Evolutionary conservation across 2,113 vertebrate species (phyloP).

Genomic region (Vimba vimba): DNA sequence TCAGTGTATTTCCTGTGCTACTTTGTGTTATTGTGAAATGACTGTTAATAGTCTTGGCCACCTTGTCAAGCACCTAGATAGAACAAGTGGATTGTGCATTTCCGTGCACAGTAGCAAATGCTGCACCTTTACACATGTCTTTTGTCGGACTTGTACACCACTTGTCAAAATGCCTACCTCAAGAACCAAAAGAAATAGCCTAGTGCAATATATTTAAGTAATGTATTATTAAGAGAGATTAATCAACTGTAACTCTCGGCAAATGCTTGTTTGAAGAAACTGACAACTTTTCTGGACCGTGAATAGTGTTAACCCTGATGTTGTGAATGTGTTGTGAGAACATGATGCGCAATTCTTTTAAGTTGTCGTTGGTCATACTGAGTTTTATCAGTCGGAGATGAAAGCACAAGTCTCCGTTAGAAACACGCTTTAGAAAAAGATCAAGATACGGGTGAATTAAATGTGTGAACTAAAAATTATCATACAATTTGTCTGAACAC

Average conservation of each 20-base stretch:
- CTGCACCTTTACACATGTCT: slow-evolving; percentile 25
- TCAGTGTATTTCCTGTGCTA: slow-evolving; percentile 5
- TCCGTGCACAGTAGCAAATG: slow-evolving; percentile 9
- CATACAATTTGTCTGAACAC: slow-evolving; percentile 50
- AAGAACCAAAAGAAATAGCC: not conserved
- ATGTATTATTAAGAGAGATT: not conserved
- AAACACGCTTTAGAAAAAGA: slow-evolving; percentile 71
- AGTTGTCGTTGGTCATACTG: slow-evolving; percentile 72
- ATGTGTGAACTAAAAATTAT: slow-evolving; percentile 89
- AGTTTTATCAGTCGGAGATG: slow-evolving; percentile 91
- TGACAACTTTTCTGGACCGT: slow-evolving; percentile 68
- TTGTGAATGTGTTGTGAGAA: slow-evolving; percentile 76
- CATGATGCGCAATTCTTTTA: slow-evolving; percentile 71
- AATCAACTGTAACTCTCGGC: not conserved
- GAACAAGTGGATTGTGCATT: slow-evolving; percentile 31
- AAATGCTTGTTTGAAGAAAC: slow-evolving; percentile 1
- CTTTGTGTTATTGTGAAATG: slow-evolving; percentile 27
- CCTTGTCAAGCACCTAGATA: slow-evolving; percentile 14
- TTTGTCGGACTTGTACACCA: slow-evolving; percentile 8
- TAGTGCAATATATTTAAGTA: slow-evolving; percentile 36
- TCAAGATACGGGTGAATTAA: slow-evolving; percentile 85
- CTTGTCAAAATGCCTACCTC: slow-evolving; percentile 51
- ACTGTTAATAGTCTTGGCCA: slow-evolving; percentile 8
- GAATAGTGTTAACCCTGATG: slow-evolving; percentile 80
- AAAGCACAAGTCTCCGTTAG: slow-evolving; percentile 50